Conservation (phyloP, 2,888 invertebrate species). For the Subacronicta megacephala region DNA sequence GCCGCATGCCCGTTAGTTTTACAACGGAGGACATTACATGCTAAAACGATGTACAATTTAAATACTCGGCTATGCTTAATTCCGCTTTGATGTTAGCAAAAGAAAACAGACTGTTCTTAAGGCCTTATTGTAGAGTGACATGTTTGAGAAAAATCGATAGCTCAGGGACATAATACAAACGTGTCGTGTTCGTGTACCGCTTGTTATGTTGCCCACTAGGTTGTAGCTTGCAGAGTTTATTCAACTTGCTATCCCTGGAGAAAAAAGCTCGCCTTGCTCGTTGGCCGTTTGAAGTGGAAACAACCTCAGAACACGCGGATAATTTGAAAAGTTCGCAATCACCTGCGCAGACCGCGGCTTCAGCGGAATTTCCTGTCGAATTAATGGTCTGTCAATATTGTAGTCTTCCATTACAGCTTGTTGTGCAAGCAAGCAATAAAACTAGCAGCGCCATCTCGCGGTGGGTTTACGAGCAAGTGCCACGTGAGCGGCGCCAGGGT, state of each 20-base stretch:
- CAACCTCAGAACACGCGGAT: slow-evolving; percentile 82
- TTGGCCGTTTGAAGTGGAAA: slow-evolving; percentile 79
- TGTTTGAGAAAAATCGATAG: slow-evolving; percentile 51
- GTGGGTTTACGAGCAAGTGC: slow-evolving; percentile 76
- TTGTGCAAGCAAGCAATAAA: slow-evolving; percentile 85
- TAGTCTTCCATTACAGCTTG: slow-evolving; percentile 85
- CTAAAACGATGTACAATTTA: neutral
- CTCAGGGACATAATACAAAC: slow-evolving; percentile 39
- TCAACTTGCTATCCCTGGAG: slow-evolving; percentile 69
- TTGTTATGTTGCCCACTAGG: slow-evolving; percentile 38
- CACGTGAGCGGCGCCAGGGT: slow-evolving; percentile 70
- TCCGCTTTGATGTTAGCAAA: neutral
- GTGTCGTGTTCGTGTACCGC: slow-evolving; percentile 41
- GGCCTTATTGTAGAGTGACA: slow-evolving; percentile 22
- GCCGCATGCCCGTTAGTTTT: slow-evolving; percentile 45
- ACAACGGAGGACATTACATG: slow-evolving; percentile 8
- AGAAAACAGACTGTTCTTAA: slow-evolving; percentile 11
- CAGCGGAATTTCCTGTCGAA: slow-evolving; percentile 89
- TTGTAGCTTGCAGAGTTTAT: slow-evolving; percentile 67
- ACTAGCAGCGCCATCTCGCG: slow-evolving; percentile 82
- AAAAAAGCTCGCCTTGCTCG: slow-evolving; percentile 61
- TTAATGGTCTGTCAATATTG: slow-evolving; percentile 90
- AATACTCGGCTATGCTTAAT: neutral
- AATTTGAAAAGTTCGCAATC: slow-evolving; percentile 89
- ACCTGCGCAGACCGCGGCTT: slow-evolving; percentile 82